Evolutionary conservation across 1,140 invertebrate genomes (phyloP), one percentile per base, ranked within the genome.

Genomic region (Meteorus sp.): DNA sequence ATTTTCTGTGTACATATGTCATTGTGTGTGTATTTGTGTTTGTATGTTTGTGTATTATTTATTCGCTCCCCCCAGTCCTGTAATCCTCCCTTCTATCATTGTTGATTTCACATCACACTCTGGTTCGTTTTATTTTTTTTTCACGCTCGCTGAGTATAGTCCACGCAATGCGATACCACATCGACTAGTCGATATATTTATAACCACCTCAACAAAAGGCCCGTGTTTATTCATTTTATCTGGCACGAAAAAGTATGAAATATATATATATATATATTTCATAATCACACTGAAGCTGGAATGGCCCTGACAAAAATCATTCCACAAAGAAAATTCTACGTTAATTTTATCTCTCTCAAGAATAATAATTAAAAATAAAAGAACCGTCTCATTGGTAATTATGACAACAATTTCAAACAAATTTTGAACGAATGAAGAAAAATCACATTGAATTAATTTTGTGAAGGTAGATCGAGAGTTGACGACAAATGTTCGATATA

Each of bases 101-200:
- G 17, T 35, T 35, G 37, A 48, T 47, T 56, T 7, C 20, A 23
- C 35, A 44, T 56, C 29, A 56, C 55, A 56, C 31, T 44, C 43
- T 45, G 45, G 35, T 48, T 13, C 15, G 20, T 47, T 25, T 23
- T 47, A 23, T 20, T 47, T 47, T 25, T n/a, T n/a, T n/a, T n/a
- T n/a, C n/a, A n/a, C n/a, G n/a, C n/a, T n/a, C n/a, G n/a, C n/a
- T n/a, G n/a, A n/a, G n/a, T n/a, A n/a, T n/a, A n/a, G n/a, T n/a
- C n/a, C n/a, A n/a, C n/a, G 41, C 22, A 19, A 43, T 20, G n/a
- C 44, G 44, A 47, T n/a, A 3, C 13, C n/a, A n/a, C n/a, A n/a
- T 23, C 55, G 55, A 56, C 44, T 56, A 56, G 55, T 37, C 44
- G 43, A 45, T 19, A 19, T 56, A n/a, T n/a, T n/a, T n/a, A n/a